Evolutionary conservation across 1,140 invertebrate genomes (phyloP).

Genomic region (Frieseomelitta varia): DNA sequence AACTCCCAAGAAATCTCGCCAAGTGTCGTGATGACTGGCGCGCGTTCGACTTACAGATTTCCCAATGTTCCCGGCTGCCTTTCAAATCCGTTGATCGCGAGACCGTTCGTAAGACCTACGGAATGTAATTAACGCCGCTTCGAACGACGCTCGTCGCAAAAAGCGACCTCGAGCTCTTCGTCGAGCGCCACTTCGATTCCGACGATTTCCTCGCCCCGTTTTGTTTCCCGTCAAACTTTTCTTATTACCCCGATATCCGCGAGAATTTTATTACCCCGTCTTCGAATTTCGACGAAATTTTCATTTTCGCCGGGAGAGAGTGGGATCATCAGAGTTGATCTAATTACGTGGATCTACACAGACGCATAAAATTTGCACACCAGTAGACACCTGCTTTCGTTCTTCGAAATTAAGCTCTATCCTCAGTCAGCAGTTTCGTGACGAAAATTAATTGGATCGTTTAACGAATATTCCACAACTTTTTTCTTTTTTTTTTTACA

Average conservation of each 20-base stretch:
- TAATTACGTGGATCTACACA: no score
- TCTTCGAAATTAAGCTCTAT: neutral
- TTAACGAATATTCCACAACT: no score
- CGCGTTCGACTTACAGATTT: neutral
- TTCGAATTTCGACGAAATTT: neutral
- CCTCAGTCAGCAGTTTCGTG: neutral
- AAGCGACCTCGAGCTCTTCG: slow-evolving; percentile 51
- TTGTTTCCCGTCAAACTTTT: slow-evolving; percentile 74
- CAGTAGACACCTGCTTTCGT: neutral
- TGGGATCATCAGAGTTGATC: no score
- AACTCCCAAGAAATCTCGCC: slow-evolving; percentile 56
- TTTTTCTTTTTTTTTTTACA: no score
- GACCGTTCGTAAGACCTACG: slow-evolving; percentile 70
- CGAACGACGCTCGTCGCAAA: slow-evolving; percentile 74
- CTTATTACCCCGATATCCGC: slow-evolving; percentile 72
- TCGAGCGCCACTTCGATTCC: neutral
- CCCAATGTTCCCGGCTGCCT: slow-evolving; percentile 34
- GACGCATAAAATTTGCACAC: no score
- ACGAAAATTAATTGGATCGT: neutral
- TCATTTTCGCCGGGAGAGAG: no score
- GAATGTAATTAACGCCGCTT: slow-evolving; percentile 77
- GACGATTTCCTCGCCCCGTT: neutral
- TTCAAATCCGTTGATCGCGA: slow-evolving; percentile 72
- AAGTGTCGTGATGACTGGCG: neutral
- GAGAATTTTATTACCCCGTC: slow-evolving; percentile 10